A percentile compares a stretch with the other conserved stretches of the same genome.
Conservation (phyloP, 2,113 vertebrate genomes). For the Peromyscus californicus region DNA sequence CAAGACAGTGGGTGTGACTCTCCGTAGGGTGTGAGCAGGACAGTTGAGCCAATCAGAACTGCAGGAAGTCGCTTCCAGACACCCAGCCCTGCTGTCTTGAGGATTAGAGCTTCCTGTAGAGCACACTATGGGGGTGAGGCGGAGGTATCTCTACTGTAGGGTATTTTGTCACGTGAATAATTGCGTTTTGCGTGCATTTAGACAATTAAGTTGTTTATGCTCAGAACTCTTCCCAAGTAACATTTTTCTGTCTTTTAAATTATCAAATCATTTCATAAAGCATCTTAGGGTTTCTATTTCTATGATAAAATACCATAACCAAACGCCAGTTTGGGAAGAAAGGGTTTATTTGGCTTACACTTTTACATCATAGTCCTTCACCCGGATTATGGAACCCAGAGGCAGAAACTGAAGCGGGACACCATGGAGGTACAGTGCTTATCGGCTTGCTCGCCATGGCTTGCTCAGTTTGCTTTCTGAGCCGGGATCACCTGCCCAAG, state of each 20-base stretch:
- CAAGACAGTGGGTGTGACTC: background rate
- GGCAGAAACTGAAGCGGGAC: background rate
- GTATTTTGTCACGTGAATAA: background rate
- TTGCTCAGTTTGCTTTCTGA: background rate
- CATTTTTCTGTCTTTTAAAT: constrained; percentile 18
- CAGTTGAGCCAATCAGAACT: background rate
- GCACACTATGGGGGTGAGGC: background rate
- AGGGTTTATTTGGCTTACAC: background rate
- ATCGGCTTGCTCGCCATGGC: background rate
- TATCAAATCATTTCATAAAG: constrained; percentile 21
- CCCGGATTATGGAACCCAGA: background rate
- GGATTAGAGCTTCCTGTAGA: background rate
- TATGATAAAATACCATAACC: background rate
- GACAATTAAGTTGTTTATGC: background rate
- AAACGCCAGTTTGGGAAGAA: background rate
- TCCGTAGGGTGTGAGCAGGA: background rate
- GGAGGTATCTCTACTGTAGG: background rate
- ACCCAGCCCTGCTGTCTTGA: background rate
- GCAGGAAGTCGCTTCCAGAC: background rate
- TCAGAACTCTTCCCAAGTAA: background rate
- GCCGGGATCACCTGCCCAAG: too few relatives aligned
- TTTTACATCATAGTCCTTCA: background rate
- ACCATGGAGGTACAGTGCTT: background rate
- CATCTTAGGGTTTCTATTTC: background rate
- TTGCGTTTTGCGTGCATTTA: background rate